Conservation (phyloP, 2,797 vertebrate genomes). For the Aratinga solstitialis region DNA sequence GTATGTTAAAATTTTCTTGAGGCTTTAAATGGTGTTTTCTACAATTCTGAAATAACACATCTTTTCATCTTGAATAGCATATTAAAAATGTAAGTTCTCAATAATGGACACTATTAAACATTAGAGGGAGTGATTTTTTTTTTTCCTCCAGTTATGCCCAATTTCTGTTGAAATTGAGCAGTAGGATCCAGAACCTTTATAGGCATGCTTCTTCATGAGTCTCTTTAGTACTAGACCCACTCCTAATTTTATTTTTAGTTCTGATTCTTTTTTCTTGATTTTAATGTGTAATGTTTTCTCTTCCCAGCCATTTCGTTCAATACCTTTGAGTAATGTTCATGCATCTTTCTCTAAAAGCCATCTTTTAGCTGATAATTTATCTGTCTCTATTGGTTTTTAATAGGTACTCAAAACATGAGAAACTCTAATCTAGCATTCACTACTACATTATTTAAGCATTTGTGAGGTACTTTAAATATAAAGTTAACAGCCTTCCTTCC, state of each 20-base stretch:
- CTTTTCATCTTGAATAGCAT: not conserved
- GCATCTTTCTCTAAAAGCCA: slow-evolving; percentile 10
- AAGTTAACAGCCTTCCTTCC: not conserved
- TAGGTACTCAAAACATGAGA: not conserved
- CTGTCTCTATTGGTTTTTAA: slow-evolving; percentile 4
- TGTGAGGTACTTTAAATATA: slow-evolving; percentile 1
- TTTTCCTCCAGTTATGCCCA: not conserved
- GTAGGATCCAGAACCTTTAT: not conserved
- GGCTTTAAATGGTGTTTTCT: not conserved
- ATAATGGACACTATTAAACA: not conserved
- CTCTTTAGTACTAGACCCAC: not conserved
- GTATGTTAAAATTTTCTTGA: not conserved
- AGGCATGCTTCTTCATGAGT: not conserved
- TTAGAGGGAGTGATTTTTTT: not conserved
- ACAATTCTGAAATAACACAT: not conserved
- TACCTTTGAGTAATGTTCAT: not conserved
- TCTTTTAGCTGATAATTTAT: not conserved
- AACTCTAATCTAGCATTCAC: not conserved
- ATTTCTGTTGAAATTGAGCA: not conserved
- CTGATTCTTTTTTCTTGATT: not conserved
- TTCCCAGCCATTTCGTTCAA: not conserved
- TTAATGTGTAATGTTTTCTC: not conserved
- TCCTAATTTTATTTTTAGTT: not conserved
- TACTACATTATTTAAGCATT: not conserved
- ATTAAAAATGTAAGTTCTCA: not conserved